Evolutionary conservation across 2,797 vertebrate species (phyloP).

Genomic region (Prionace glauca): DNA sequence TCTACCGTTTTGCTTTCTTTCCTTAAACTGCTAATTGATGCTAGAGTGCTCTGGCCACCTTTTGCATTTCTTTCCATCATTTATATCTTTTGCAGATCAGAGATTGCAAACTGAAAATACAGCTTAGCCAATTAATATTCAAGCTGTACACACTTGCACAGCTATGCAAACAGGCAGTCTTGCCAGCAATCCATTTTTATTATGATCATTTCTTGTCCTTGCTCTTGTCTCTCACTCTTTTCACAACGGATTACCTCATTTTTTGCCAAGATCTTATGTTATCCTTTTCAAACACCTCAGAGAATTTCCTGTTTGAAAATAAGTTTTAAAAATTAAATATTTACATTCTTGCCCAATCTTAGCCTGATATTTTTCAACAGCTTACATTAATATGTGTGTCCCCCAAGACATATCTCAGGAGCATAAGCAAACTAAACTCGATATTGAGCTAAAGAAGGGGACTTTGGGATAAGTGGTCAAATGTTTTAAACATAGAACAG

Average conservation of each 20-base stretch:
- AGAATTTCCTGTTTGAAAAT: background rate
- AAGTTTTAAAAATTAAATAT: background rate
- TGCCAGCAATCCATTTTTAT: background rate
- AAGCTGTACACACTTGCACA: background rate
- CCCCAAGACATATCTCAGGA: background rate
- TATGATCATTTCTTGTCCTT: background rate
- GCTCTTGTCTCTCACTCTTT: background rate
- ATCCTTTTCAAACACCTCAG: background rate
- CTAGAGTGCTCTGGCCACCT: no score
- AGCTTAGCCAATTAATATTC: background rate
- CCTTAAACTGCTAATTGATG: background rate
- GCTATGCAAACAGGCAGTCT: background rate
- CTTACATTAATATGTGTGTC: background rate
- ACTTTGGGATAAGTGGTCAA: background rate
- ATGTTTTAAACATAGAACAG: background rate
- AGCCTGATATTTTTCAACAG: background rate
- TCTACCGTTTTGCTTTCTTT: background rate
- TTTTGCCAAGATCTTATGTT: background rate
- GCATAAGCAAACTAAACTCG: background rate
- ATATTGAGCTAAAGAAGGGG: background rate
- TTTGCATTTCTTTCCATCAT: background rate
- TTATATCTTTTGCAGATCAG: background rate
- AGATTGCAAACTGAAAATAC: background rate
- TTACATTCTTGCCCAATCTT: background rate
- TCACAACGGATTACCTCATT: background rate